These are phyloP conservation scores for Linnaemya tessellans DNA, from an alignment of 2,888 invertebrate species.

Conservation along the genomic window DNA sequence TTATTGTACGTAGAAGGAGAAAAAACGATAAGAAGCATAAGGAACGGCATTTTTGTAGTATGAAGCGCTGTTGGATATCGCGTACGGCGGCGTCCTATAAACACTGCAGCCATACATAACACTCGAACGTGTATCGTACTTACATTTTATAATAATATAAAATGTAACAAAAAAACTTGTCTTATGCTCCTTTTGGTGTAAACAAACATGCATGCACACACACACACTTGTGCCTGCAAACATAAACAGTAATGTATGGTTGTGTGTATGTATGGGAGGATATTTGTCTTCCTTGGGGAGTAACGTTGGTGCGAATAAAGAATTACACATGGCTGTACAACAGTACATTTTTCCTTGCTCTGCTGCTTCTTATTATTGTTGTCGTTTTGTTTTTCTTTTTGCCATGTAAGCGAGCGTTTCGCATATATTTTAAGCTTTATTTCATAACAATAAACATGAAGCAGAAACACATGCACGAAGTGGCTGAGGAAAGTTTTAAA, in stretches of 20 bases:
- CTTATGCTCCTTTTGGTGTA: constrained; percentile 51
- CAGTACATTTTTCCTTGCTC: constrained; percentile 51
- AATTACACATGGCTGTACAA: constrained; percentile 80
- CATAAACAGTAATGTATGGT: constrained; percentile 34
- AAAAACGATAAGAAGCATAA: constrained; percentile 14
- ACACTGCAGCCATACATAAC: constrained; percentile 41
- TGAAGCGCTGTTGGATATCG: constrained; percentile 44
- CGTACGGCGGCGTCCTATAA: constrained; percentile 27
- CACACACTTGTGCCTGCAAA: constrained; percentile 37
- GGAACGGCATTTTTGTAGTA: constrained; percentile 4
- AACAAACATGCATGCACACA: constrained; percentile 25
- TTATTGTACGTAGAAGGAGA: constrained; percentile 46
- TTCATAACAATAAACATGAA: constrained; percentile 41
- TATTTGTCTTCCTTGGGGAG: constrained; percentile 78
- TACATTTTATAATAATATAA: constrained; percentile 5
- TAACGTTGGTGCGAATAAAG: constrained; percentile 82
- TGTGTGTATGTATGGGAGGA: constrained; percentile 54
- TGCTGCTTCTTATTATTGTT: constrained; percentile 44
- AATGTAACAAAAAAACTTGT: constrained; percentile 24
- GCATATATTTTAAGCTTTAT: constrained; percentile 54
- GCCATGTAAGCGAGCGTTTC: constrained; percentile 53
- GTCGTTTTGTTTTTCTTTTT: constrained; percentile 41
- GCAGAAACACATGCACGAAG: background rate
- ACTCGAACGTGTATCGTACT: constrained; percentile 8
- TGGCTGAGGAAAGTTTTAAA: constrained; percentile 56